Conservation (phyloP, 2,888 invertebrate species). For the Euphydryas editha region DNA sequence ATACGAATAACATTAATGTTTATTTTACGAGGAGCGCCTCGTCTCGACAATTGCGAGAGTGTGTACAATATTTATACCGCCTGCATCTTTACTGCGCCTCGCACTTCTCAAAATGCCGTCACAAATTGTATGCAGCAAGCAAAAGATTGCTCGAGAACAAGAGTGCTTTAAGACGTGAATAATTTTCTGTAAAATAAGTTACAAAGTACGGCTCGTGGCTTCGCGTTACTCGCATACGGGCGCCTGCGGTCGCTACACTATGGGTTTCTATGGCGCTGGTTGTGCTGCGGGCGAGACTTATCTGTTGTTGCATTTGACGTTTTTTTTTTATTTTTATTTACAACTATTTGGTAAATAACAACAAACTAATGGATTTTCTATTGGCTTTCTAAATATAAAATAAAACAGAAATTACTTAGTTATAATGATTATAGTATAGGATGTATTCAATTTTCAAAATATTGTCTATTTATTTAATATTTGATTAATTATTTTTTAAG, state of each 20-base stretch:
- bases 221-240: not conserved
- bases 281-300: not conserved
- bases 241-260: not conserved
- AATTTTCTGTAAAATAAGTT: slow-evolving; percentile 11
- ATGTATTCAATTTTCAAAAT: no score
- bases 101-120: slow-evolving; percentile 12
- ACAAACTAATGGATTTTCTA: no score
- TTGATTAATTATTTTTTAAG: no score
- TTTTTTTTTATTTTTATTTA: no score
- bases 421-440: no score
- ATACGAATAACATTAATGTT: slow-evolving; percentile 9
- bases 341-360: no score
- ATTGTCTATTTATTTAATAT: no score
- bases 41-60: slow-evolving; percentile 8
- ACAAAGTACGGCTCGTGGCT: slow-evolving; percentile 1
- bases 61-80: slow-evolving; percentile 8
- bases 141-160: slow-evolving; percentile 10
- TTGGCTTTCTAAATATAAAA: no score
- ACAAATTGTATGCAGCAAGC: slow-evolving; percentile 13
- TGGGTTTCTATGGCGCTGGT: not conserved
- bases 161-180: slow-evolving; percentile 16
- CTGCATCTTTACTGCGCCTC: slow-evolving; percentile 14
- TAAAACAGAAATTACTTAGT: no score
- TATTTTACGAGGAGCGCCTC: slow-evolving; percentile 11
- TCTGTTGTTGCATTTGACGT: not conserved